These are phyloP conservation scores for Corynorhinus townsendii DNA, from an alignment of 2,113 vertebrate genomes.

Conservation along the genomic window DNA sequence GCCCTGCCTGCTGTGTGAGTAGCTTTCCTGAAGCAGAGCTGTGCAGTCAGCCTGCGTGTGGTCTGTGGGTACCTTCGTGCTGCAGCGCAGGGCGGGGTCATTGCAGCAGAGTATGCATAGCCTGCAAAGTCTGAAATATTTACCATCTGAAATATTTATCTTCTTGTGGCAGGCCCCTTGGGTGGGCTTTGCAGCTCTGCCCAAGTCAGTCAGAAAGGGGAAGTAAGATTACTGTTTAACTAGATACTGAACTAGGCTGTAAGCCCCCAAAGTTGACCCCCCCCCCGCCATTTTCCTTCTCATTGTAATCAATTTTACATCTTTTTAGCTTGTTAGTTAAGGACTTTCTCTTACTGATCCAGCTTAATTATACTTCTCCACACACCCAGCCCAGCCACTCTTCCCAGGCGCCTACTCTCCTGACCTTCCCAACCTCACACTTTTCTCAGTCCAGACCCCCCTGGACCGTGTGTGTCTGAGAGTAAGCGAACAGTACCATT, in stretches of 20 bases:
- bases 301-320: not conserved
- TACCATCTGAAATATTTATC: too few relatives aligned
- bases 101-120: rapidly evolving
- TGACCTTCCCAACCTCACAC: rapidly evolving
- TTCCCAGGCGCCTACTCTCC: not conserved
- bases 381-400: not conserved
- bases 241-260: too few relatives aligned
- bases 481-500: not conserved
- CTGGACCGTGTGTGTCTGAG: rapidly evolving
- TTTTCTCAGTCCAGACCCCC: too few relatives aligned
- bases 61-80: not conserved
- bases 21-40: not conserved
- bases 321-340: not conserved
- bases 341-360: not conserved
- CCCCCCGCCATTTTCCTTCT: too few relatives aligned
- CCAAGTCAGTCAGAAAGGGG: too few relatives aligned
- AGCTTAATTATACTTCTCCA: not conserved
- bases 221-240: too few relatives aligned
- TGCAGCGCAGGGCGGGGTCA: not conserved
- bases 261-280: too few relatives aligned
- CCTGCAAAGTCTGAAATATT: not conserved
- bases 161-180: too few relatives aligned
- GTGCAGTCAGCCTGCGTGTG: rapidly evolving
- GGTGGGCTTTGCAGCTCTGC: too few relatives aligned
- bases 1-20: not conserved